A percentile compares a stretch with the other conserved stretches of the same genome.
phyloP scores from a whole-genome alignment of 2,797 vertebrate species.

The Sebastes ruberrimus region DNA sequence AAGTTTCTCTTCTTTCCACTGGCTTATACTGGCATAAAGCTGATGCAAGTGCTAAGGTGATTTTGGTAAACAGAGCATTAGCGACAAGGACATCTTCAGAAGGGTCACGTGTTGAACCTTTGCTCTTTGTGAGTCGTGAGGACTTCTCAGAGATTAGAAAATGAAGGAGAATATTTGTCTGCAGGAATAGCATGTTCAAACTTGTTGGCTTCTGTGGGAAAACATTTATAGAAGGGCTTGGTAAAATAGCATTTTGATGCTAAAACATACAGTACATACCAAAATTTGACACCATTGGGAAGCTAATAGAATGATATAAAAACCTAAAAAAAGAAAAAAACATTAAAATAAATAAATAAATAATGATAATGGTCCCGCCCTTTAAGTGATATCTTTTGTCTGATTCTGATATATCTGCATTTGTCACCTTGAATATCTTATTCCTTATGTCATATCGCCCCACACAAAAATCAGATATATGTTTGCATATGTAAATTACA shows the following conservation, averaged over 20 bases:
- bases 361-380: too few species aligned
- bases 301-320: not conserved
- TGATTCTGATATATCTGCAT: not conserved
- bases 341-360: not conserved
- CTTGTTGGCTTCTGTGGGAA: not conserved
- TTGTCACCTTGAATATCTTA: not conserved
- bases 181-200: not conserved
- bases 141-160: conserved; percentile 36
- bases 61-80: conserved; percentile 47
- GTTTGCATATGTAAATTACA: not conserved
- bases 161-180: not conserved
- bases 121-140: not conserved
- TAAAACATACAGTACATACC: too few species aligned
- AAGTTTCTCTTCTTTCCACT: conserved; percentile 45
- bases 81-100: not conserved
- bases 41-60: conserved; percentile 45
- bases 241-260: too few species aligned
- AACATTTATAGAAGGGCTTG: not conserved
- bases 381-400: not conserved
- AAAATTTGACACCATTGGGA: not conserved
- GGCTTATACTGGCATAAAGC: conserved; percentile 32
- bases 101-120: not conserved
- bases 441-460: not conserved
- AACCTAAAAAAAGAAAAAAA: not conserved
- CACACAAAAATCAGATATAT: not conserved